These are phyloP conservation scores for Calidris pugnax DNA, from an alignment of 2,113 vertebrate species.

Conservation along the genomic window DNA sequence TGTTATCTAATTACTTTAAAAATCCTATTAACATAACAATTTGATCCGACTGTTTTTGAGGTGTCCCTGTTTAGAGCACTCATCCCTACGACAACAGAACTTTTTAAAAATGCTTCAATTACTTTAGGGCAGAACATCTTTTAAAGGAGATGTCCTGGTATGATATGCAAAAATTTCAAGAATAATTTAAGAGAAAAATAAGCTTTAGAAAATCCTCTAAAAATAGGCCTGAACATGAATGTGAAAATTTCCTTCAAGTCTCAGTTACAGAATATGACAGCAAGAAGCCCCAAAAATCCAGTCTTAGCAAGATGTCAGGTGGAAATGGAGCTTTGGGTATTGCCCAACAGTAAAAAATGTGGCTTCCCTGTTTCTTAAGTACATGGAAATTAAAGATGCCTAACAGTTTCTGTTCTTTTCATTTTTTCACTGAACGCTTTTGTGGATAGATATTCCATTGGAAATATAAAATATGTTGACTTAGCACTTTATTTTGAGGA, in stretches of 20 bases:
- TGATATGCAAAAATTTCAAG: background rate
- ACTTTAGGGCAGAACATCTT: slow-evolving; percentile 1
- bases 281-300: background rate
- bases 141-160: background rate
- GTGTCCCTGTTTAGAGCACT: slow-evolving; percentile 16
- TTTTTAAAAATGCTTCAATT: slow-evolving; percentile 14
- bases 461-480: background rate
- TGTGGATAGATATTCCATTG: background rate
- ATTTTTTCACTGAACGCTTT: background rate
- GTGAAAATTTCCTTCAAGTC: background rate
- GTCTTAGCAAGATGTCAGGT: background rate
- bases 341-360: background rate
- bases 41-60: slow-evolving; percentile 17
- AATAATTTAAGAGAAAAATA: background rate
- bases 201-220: background rate
- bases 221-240: background rate
- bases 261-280: background rate
- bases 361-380: background rate
- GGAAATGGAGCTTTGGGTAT: background rate
- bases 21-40: slow-evolving; percentile 68
- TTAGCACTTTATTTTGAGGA: background rate
- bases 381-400: background rate
- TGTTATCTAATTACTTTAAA: slow-evolving; percentile 70
- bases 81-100: slow-evolving; percentile 22
- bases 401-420: background rate